Evolutionary conservation across 2,888 invertebrate genomes (phyloP).

Genomic region (Acholoe squamosa): DNA sequence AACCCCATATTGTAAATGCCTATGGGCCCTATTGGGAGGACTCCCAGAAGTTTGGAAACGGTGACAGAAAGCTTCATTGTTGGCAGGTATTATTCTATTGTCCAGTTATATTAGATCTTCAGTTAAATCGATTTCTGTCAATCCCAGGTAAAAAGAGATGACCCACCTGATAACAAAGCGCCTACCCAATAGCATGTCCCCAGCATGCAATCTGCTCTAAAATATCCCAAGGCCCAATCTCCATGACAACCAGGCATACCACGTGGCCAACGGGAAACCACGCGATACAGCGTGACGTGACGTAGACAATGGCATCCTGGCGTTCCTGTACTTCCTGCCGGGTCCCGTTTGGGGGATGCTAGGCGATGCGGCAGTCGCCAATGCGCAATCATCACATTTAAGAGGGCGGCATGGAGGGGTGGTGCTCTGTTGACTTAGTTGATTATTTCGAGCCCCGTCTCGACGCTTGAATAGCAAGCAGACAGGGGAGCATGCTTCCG

Average conservation of each 20-base stretch:
- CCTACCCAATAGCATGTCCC: neutral
- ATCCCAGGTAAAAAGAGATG: neutral
- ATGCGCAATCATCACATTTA: constrained; percentile 27
- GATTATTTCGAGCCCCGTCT: constrained; percentile 4
- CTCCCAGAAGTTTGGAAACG: too few relatives aligned
- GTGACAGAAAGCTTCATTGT: too few relatives aligned
- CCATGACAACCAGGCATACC: neutral
- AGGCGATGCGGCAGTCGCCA: neutral
- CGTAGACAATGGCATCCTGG: neutral
- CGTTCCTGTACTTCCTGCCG: neutral
- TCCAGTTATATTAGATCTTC: too few relatives aligned
- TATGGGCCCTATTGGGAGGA: too few relatives aligned
- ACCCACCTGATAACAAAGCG: neutral
- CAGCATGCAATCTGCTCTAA: neutral
- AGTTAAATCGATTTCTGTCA: neutral
- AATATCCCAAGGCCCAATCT: neutral
- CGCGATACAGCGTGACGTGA: neutral
- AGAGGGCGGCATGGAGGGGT: neutral
- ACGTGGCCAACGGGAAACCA: neutral
- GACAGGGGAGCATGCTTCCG: neutral
- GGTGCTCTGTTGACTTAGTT: constrained; percentile 12
- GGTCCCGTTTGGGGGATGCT: neutral
- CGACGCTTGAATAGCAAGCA: constrained; percentile 27
- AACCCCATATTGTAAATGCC: too few relatives aligned
- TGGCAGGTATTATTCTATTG: too few relatives aligned